Percentiles rank a stretch among this genome's conserved stretches.
Conservation (phyloP, 2,113 vertebrate genomes). For the Amphiprion ocellaris region DNA sequence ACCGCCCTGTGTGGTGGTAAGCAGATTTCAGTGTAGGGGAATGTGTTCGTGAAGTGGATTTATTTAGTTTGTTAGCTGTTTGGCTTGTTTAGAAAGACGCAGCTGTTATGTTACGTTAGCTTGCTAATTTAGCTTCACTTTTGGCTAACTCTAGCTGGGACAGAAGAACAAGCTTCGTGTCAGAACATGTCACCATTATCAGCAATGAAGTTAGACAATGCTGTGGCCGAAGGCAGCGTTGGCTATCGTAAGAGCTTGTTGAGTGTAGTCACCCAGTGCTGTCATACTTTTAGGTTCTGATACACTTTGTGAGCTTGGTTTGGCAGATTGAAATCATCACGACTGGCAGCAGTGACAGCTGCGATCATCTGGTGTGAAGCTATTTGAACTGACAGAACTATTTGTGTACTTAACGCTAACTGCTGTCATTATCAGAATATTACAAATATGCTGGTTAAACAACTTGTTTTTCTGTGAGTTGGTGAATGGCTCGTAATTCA, state of each 20-base stretch:
- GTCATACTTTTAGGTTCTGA: neutral
- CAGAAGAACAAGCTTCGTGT: neutral
- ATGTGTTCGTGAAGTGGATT: neutral
- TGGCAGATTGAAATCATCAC: neutral
- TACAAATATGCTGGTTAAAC: neutral
- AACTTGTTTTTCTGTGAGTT: neutral
- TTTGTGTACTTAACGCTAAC: slow-evolving; percentile 5
- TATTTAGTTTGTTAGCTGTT: neutral
- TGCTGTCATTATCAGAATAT: neutral
- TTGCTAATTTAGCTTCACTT: slow-evolving; percentile 25
- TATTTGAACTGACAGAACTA: slow-evolving; percentile 9
- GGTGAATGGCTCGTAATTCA: neutral
- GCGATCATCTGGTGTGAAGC: neutral
- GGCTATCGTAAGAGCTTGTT: neutral
- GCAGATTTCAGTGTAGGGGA: accelerated
- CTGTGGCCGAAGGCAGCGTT: neutral
- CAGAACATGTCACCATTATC: slow-evolving; percentile 7
- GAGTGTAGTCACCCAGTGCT: neutral
- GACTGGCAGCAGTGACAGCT: slow-evolving; percentile 14
- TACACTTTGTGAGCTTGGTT: neutral
- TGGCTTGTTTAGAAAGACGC: neutral
- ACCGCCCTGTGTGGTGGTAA: neutral
- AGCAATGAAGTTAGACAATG: neutral
- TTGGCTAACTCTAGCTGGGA: slow-evolving; percentile 29
- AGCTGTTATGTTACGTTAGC: slow-evolving; percentile 14